phyloP scores from a whole-genome alignment of 2,797 vertebrate genomes.

The Gorsachius magnificus region DNA sequence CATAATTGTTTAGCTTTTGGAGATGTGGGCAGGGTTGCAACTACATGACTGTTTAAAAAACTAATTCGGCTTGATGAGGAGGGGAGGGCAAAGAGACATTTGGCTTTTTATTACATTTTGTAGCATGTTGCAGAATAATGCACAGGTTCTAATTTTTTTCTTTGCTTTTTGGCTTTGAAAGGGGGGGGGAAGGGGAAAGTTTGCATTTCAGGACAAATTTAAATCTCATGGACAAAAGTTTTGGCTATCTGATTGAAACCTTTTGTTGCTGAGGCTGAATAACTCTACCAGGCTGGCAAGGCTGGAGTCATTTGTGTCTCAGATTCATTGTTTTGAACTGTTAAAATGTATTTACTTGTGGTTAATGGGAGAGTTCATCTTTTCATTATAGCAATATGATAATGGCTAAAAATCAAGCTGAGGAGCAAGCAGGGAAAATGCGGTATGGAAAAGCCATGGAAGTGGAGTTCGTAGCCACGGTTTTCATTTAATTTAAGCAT shows the following conservation, averaged over 20 bases:
- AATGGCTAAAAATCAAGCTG: not conserved
- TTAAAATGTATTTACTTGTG: not conserved
- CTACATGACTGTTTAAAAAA: conserved; percentile 45
- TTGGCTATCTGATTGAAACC: conserved; percentile 44
- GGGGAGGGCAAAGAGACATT: conserved; percentile 15
- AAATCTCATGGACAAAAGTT: conserved; percentile 52
- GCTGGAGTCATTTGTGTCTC: not conserved
- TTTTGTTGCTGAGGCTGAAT: conserved; percentile 30
- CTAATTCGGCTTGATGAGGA: conserved; percentile 1
- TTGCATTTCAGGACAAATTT: conserved; percentile 60
- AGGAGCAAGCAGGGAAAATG: not conserved
- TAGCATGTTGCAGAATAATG: conserved; percentile 42
- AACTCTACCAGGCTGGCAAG: not conserved
- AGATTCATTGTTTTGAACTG: not conserved
- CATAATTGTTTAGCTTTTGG: conserved; percentile 51
- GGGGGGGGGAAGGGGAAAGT: not conserved
- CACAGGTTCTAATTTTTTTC: conserved; percentile 70
- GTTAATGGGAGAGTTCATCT: not conserved
- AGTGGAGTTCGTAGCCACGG: not conserved
- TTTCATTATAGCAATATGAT: not conserved
- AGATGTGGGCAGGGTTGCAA: conserved; percentile 52
- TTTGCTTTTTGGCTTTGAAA: conserved; percentile 29
- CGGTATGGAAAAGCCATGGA: not conserved
- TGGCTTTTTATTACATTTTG: conserved; percentile 35
- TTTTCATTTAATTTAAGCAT: not conserved